Conservation (phyloP, 1,140 invertebrate genomes). For the Aphelenchoides avenae region DNA sequence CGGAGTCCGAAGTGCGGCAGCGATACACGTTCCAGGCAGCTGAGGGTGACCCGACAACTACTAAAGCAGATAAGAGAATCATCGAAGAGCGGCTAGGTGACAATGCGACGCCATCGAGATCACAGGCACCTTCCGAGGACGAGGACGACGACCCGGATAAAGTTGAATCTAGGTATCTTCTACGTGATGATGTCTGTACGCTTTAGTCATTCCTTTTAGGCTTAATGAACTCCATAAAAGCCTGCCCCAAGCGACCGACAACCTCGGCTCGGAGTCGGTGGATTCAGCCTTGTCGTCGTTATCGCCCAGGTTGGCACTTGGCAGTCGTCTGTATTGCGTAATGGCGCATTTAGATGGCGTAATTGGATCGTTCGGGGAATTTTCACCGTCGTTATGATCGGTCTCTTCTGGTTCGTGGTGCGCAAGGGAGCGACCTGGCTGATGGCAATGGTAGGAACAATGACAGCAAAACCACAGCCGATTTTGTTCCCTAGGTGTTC, state of each 20-base stretch:
- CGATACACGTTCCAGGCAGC: no score
- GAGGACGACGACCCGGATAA: constrained; percentile 30
- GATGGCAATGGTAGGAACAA: constrained; percentile 80
- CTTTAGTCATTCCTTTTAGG: constrained; percentile 7
- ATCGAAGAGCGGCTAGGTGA: no score
- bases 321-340: constrained; percentile 11
- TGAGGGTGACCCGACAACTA: no score
- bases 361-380: constrained; percentile 97
- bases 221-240: constrained; percentile 12
- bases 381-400: constrained; percentile 94
- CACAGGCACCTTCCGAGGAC: constrained; percentile 20
- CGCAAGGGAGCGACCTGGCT: constrained; percentile 89
- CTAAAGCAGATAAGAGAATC: no score
- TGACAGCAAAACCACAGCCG: neutral
- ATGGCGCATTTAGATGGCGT: constrained; percentile 73
- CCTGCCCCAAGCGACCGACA: constrained; percentile 44
- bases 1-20: no score
- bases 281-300: constrained; percentile 28
- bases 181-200: neutral
- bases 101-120: no score
- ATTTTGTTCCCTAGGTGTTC: no score
- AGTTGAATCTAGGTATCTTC: constrained; percentile 29
- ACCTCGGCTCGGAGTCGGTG: constrained; percentile 29
- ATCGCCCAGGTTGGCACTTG: constrained; percentile 22
- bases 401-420: constrained; percentile 85